phyloP scores from a whole-genome alignment of 2,797 vertebrate species.

The Tolypeutes matacus region DNA sequence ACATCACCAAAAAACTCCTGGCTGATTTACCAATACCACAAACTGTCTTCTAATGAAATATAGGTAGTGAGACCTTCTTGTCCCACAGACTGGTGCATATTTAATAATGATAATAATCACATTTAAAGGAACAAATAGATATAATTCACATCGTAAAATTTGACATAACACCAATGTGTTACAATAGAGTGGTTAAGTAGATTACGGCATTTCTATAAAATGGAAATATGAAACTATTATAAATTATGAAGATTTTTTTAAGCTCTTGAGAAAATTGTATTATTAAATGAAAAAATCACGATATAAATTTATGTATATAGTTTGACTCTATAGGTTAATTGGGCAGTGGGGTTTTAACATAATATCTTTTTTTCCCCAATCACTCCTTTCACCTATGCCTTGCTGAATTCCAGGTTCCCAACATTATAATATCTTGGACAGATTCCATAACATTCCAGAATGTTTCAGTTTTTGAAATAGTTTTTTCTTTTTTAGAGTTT shows the following conservation, averaged over 20 bases:
- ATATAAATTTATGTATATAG: background rate
- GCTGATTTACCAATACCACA: background rate
- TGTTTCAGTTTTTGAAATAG: background rate
- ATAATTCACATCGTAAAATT: slow-evolving; percentile 34
- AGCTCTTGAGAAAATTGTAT: slow-evolving; percentile 5
- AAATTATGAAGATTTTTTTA: slow-evolving; percentile 48
- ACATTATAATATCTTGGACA: background rate
- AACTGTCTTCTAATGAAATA: slow-evolving; percentile 7
- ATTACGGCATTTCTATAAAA: background rate
- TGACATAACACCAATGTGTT: slow-evolving; percentile 4
- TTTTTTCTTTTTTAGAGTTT: background rate
- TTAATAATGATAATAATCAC: slow-evolving; percentile 14
- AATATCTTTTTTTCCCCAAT: too few species aligned
- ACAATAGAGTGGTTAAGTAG: slow-evolving; percentile 14
- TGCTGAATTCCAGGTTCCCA: slow-evolving; percentile 2
- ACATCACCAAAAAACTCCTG: background rate
- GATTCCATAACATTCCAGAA: background rate
- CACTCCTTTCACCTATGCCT: background rate
- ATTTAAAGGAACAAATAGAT: slow-evolving; percentile 13
- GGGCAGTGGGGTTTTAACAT: background rate
- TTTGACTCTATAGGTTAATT: slow-evolving; percentile 12
- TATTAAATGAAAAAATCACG: slow-evolving; percentile 31
- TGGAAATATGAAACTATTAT: background rate
- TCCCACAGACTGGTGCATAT: background rate
- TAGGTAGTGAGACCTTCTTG: slow-evolving; percentile 16